Conservation (phyloP, 2,888 invertebrate genomes). For the Ennomos quercinarius region DNA sequence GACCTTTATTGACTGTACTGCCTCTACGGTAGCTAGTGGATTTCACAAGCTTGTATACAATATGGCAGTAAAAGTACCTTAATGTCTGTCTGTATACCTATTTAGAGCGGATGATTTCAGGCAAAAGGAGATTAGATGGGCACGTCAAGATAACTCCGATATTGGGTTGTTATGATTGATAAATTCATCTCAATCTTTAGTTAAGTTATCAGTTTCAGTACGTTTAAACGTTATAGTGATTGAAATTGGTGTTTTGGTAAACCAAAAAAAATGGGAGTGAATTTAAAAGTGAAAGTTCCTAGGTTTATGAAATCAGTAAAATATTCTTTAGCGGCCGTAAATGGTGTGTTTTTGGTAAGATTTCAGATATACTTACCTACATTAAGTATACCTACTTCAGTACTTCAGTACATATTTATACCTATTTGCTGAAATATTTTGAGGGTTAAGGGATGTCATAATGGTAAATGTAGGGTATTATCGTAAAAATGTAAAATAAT, state of each 20-base stretch:
- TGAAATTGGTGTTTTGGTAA: not conserved
- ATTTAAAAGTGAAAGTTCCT: constrained; percentile 81
- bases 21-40: no score
- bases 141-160: constrained; percentile 71
- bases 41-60: no score
- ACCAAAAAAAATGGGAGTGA: constrained; percentile 44
- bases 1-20: no score
- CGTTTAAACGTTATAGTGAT: constrained; percentile 35
- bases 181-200: constrained; percentile 65
- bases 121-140: constrained; percentile 62
- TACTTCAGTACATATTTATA: no score
- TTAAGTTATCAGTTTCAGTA: constrained; percentile 49
- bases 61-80: not conserved
- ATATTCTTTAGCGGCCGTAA: constrained; percentile 90
- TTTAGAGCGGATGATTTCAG: constrained; percentile 13
- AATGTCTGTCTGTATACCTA: not conserved
- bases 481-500: no score
- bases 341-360: constrained; percentile 91
- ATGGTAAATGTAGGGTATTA: no score
- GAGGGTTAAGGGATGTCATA: no score
- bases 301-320: constrained; percentile 83
- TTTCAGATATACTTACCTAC: not conserved
- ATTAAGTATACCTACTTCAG: no score
- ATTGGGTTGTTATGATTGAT: constrained; percentile 66
- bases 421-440: no score